These are phyloP conservation scores for Galagoides demidoff DNA, from an alignment of 2,797 vertebrate genomes.

Conservation along the genomic window DNA sequence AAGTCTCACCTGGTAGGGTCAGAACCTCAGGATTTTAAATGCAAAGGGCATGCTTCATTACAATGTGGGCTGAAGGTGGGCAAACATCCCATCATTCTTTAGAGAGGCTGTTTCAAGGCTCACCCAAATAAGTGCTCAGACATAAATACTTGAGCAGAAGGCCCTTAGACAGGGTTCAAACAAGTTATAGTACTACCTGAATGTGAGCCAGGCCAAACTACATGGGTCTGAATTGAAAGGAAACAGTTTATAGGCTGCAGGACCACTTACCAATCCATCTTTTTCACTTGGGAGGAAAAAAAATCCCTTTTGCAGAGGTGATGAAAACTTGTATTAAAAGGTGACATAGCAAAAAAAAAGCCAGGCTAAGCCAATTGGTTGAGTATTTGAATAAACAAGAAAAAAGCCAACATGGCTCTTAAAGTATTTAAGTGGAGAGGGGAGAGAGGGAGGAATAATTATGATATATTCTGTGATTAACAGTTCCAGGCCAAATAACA, in stretches of 20 bases:
- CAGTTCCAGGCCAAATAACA: constrained; percentile 20
- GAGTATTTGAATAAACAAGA: constrained; percentile 19
- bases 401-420: background rate
- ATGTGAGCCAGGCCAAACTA: constrained; percentile 74
- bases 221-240: constrained; percentile 72
- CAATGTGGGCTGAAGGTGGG: background rate
- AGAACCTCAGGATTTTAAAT: constrained; percentile 45
- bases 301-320: constrained; percentile 60
- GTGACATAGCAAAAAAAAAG: background rate
- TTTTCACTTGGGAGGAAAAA: constrained; percentile 74
- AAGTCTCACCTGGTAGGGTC: constrained; percentile 67
- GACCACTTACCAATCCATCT: constrained; percentile 77
- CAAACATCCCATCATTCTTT: constrained; percentile 14
- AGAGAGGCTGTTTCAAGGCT: constrained; percentile 69
- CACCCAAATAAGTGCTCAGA: constrained; percentile 54
- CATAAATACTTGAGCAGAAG: constrained; percentile 65
- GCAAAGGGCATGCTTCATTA: constrained; percentile 22
- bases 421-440: constrained; percentile 4
- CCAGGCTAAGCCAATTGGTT: background rate
- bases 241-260: constrained; percentile 78
- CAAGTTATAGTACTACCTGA: constrained; percentile 77
- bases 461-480: background rate
- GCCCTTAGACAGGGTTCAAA: constrained; percentile 61
- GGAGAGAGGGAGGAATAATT: background rate
- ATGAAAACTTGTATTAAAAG: constrained; percentile 78